A percentile compares a stretch with the other conserved stretches of the same genome.
Conservation (phyloP, 2,797 vertebrate genomes). For the Eospalax fontanierii region DNA sequence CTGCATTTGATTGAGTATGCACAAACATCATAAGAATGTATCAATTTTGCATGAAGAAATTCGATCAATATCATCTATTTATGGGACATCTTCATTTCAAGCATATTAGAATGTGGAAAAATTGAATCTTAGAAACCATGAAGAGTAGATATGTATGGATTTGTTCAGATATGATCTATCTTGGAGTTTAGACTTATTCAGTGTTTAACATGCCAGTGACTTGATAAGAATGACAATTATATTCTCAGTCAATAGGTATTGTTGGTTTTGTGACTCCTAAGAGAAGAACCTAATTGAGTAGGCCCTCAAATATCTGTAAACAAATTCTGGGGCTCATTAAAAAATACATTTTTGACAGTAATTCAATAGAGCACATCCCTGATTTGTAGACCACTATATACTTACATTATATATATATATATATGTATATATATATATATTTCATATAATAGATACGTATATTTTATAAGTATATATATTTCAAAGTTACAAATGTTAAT, state of each 20-base stretch:
- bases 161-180: background rate
- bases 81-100: background rate
- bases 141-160: background rate
- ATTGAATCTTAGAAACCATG: background rate
- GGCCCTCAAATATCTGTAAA: background rate
- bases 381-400: background rate
- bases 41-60: background rate
- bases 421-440: too few relatives aligned
- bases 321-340: background rate
- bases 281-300: background rate
- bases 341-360: background rate
- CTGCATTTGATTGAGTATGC: background rate
- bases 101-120: background rate
- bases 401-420: background rate
- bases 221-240: background rate
- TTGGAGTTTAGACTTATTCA: background rate
- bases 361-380: background rate
- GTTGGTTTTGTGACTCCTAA: background rate
- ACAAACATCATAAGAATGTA: background rate
- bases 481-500: background rate
- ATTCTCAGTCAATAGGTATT: background rate
- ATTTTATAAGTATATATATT: background rate
- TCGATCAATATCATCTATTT: background rate
- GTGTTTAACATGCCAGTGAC: background rate
- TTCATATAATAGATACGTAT: background rate